These are phyloP conservation scores for Drosophila leontia DNA, from an alignment of 1,140 invertebrate species.

Conservation along the genomic window DNA sequence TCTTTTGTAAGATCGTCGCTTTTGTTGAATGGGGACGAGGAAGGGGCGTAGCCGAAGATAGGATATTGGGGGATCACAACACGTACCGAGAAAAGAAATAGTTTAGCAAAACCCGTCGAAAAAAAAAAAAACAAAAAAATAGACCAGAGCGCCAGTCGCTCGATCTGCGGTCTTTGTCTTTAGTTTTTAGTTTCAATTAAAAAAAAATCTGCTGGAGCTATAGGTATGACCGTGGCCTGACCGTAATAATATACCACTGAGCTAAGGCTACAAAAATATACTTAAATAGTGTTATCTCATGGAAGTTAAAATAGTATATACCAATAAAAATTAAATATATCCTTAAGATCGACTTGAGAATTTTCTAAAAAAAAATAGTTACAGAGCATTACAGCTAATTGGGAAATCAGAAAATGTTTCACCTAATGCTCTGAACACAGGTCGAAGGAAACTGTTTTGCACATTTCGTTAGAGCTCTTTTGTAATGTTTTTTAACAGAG, in stretches of 20 bases:
- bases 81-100: background rate
- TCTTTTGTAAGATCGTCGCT: background rate
- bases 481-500: too few species aligned
- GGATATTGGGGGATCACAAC: background rate
- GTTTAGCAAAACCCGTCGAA: background rate
- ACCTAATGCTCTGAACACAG: too few species aligned
- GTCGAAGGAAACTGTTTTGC: too few species aligned
- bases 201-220: background rate
- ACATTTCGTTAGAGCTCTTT: too few species aligned
- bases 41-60: too few species aligned
- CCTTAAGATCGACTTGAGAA: too few species aligned
- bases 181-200: background rate
- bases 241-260: conserved; percentile 2
- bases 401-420: too few species aligned
- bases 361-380: too few species aligned
- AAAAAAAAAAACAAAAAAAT: background rate
- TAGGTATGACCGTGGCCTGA: conserved; percentile 5
- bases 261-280: background rate
- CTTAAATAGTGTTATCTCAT: background rate
- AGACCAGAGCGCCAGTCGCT: conserved; percentile 5
- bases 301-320: too few species aligned
- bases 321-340: too few species aligned
- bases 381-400: too few species aligned
- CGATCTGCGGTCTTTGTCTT: conserved; percentile 13
- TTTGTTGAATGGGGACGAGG: background rate